phyloP scores from a whole-genome alignment of 2,113 vertebrate genomes.

The Coturnix japonica region DNA sequence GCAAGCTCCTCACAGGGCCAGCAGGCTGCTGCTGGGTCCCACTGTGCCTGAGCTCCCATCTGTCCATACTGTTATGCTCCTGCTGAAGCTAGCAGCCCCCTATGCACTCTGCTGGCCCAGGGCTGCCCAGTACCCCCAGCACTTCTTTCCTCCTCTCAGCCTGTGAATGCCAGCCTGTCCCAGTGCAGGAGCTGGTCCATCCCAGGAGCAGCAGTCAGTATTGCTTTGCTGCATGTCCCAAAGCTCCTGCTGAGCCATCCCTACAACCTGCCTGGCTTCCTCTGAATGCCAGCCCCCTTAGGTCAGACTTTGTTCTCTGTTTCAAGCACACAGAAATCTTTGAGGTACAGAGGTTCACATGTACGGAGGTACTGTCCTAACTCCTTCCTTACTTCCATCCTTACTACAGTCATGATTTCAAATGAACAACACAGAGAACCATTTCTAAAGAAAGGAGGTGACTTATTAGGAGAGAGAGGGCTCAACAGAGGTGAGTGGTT shows the following conservation, averaged over 20 bases:
- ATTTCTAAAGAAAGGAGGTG: not conserved
- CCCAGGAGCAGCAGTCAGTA: not conserved
- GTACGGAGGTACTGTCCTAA: not conserved
- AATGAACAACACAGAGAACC: not conserved
- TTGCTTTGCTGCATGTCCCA: not conserved
- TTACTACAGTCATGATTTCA: not conserved
- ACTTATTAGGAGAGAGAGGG: not conserved
- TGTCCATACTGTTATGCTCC: accelerated
- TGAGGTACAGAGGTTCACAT: not conserved
- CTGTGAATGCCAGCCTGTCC: not conserved
- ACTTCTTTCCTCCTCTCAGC: not conserved
- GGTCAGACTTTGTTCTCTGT: not conserved
- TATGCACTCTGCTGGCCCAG: not conserved
- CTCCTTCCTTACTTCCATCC: not conserved
- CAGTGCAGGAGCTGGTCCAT: not conserved
- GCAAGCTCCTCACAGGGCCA: not conserved
- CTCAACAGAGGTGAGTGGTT: not conserved
- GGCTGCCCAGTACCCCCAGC: not conserved
- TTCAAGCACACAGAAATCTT: not conserved
- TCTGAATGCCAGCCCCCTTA: not conserved
- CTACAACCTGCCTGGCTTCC: not conserved
- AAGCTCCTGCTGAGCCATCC: not conserved
- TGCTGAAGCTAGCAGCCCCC: not conserved
- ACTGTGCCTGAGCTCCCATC: not conserved
- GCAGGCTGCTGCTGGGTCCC: not conserved